phyloP scores from a whole-genome alignment of 2,113 vertebrate species.

The Vimba vimba region DNA sequence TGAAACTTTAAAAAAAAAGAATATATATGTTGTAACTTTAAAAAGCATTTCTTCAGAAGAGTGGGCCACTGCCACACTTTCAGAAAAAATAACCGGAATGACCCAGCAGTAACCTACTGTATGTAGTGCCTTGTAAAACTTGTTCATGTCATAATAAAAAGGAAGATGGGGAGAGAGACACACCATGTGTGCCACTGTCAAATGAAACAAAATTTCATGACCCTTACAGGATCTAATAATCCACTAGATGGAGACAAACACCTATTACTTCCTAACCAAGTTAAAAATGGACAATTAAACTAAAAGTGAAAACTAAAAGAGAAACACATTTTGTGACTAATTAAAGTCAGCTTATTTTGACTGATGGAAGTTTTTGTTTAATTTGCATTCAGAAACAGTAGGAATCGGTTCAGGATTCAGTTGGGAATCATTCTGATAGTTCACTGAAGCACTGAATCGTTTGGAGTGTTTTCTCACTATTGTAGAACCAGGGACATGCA shows the following conservation, averaged over 20 bases:
- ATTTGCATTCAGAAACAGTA: not conserved
- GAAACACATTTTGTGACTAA: not conserved
- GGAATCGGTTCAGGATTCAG: too few relatives aligned
- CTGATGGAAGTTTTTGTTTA: not conserved
- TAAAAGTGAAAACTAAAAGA: not conserved
- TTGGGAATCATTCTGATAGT: not conserved
- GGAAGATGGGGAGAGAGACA: not conserved
- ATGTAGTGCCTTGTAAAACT: too few relatives aligned
- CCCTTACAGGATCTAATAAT: not conserved
- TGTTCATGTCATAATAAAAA: not conserved
- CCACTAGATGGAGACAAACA: slow-evolving; percentile 75
- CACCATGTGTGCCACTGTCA: not conserved
- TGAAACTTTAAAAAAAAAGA: not conserved
- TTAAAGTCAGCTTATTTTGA: not conserved
- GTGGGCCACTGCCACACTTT: not conserved
- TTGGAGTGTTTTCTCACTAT: not conserved
- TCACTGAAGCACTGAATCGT: not conserved
- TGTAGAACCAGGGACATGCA: not conserved
- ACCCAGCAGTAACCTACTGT: too few relatives aligned
- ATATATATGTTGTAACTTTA: not conserved
- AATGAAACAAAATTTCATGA: not conserved
- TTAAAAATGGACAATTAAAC: not conserved
- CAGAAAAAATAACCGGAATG: not conserved
- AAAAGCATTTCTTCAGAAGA: not conserved
- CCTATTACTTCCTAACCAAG: slow-evolving; percentile 5